Evolutionary conservation across 2,797 vertebrate species (phyloP).

Genomic region (Etheostoma nigrum): DNA sequence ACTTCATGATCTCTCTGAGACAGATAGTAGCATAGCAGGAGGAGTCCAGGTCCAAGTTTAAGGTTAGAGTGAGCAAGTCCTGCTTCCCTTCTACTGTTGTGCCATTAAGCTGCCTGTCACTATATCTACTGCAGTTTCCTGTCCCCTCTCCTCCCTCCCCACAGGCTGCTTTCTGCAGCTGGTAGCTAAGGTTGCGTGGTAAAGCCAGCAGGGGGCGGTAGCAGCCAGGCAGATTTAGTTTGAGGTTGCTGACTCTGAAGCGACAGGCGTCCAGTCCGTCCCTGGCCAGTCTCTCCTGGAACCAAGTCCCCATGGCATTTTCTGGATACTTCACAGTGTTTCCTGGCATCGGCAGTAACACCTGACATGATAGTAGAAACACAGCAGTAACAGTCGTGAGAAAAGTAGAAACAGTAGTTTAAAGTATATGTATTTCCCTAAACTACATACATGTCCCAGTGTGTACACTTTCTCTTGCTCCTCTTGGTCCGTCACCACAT

Average conservation of each 20-base stretch:
- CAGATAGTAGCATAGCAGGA: conserved; percentile 96
- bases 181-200: conserved; percentile 87
- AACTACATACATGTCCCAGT: conserved; percentile 76
- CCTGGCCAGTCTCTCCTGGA: conserved; percentile 85
- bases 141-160: conserved; percentile 24
- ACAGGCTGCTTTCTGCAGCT: conserved; percentile 67
- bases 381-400: background rate
- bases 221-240: conserved; percentile 94
- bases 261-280: conserved; percentile 87
- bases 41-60: conserved; percentile 92
- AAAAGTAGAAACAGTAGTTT: background rate
- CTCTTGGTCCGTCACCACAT: conserved; percentile 80
- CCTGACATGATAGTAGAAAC: conserved; percentile 75
- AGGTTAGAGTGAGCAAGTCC: conserved; percentile 73
- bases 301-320: conserved; percentile 91
- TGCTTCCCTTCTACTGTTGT: conserved; percentile 12
- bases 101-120: conserved; percentile 5
- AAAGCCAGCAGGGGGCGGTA: conserved; percentile 91
- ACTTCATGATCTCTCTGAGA: conserved; percentile 96
- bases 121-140: conserved; percentile 17
- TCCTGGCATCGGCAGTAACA: conserved; percentile 95
- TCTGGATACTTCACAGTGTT: conserved; percentile 92
- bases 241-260: conserved; percentile 89
- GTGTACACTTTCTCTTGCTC: conserved; percentile 74
- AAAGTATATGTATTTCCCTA: background rate